A percentile compares a stretch with the other conserved stretches of the same genome.
These are phyloP conservation scores for Cassiopea xamachana DNA, from an alignment of 30 jellyfish, hydroid and myxozoan species.

Conservation along the genomic window DNA sequence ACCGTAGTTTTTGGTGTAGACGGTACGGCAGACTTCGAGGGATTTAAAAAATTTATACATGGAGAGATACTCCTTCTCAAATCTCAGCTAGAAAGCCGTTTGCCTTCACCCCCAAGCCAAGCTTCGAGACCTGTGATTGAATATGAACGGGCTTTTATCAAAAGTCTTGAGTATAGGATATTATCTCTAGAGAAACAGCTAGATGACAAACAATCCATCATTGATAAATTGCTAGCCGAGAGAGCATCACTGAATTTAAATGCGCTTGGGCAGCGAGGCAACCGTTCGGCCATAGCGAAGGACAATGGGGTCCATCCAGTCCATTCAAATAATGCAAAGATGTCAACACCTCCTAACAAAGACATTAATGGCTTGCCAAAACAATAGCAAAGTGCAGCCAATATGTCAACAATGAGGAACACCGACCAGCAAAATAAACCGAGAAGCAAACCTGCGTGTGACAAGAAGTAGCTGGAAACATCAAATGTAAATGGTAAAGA, in stretches of 20 bases:
- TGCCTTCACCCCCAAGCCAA: constrained; percentile 46
- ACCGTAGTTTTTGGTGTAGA: background rate
- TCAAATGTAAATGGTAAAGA: constrained; percentile 51
- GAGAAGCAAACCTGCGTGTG: constrained; percentile 50
- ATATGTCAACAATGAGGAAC: constrained; percentile 38
- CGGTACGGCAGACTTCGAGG: constrained; percentile 52
- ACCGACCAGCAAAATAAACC: constrained; percentile 37
- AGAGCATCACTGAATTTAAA: constrained; percentile 18
- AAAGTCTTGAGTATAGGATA: constrained; percentile 10
- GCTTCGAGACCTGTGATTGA: constrained; percentile 29
- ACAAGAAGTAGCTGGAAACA: constrained; percentile 49
- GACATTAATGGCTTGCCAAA: constrained; percentile 60
- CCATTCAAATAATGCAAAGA: constrained; percentile 28
- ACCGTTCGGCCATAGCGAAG: constrained; percentile 40
- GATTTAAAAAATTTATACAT: constrained; percentile 29
- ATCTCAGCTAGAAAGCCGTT: constrained; percentile 41
- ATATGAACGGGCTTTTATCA: constrained; percentile 37
- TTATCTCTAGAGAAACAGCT: constrained; percentile 46
- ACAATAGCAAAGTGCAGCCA: constrained; percentile 55
- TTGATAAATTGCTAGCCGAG: constrained; percentile 33
- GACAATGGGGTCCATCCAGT: constrained; percentile 41
- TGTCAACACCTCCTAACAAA: constrained; percentile 49
- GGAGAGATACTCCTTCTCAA: constrained; percentile 48
- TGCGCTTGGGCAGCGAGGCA: constrained; percentile 54
- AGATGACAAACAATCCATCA: constrained; percentile 26